Evolutionary conservation across 2,888 invertebrate genomes (phyloP).

Genomic region (Margaritifera margaritifera): DNA sequence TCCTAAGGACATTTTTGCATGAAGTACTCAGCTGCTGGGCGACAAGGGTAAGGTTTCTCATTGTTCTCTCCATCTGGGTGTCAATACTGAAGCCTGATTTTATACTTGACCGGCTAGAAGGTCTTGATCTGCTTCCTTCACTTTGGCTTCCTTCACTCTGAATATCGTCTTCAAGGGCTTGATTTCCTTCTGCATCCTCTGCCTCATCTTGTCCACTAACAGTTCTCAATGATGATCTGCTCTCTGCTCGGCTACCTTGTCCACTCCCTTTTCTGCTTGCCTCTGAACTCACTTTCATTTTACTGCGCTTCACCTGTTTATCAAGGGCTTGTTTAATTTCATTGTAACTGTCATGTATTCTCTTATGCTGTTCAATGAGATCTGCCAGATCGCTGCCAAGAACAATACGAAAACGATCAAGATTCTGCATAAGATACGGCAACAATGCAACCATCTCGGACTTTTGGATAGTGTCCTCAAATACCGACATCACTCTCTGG

Average conservation of each 20-base stretch:
- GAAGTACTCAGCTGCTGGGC: constrained; percentile 68
- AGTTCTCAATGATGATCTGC: background rate
- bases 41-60: constrained; percentile 61
- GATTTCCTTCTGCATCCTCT: constrained; percentile 8
- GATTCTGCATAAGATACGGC: constrained; percentile 64
- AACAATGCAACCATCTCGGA: constrained; percentile 64
- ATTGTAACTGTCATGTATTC: constrained; percentile 60
- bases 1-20: constrained; percentile 66
- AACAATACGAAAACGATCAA: constrained; percentile 63
- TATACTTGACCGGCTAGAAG: constrained; percentile 29
- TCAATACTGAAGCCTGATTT: constrained; percentile 45
- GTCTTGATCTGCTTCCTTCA: constrained; percentile 15
- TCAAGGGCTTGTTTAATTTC: constrained; percentile 59
- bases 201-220: constrained; percentile 13
- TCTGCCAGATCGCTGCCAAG: constrained; percentile 65
- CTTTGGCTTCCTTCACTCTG: constrained; percentile 10
- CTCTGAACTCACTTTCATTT: background rate
- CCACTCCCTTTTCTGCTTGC: background rate
- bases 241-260: background rate
- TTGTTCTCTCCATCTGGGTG: constrained; percentile 57
- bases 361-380: constrained; percentile 62
- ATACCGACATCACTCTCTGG: constrained; percentile 71
- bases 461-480: constrained; percentile 68
- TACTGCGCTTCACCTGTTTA: constrained; percentile 42
- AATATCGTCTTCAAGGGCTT: no score